These are phyloP conservation scores for Plumapathes pennacea DNA, from an alignment of 92 coral and sea anemone species.

Conservation along the genomic window DNA sequence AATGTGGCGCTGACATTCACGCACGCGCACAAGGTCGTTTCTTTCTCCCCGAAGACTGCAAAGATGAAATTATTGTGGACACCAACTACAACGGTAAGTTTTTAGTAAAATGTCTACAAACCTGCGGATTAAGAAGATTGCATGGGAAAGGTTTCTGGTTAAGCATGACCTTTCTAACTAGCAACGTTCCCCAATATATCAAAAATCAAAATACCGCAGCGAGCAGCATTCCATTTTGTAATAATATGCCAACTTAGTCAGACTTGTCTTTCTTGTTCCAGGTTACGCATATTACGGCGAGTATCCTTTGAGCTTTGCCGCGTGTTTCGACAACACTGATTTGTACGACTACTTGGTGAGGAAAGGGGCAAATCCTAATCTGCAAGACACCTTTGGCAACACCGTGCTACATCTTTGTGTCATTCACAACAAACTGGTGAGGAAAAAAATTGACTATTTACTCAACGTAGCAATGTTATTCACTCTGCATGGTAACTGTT, in stretches of 20 bases:
- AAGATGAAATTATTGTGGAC: conserved; percentile 41
- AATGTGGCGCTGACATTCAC: conserved; percentile 58
- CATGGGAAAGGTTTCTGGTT: too few species aligned
- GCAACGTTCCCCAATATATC: too few species aligned
- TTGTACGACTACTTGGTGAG: conserved; percentile 77
- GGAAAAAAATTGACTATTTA: too few species aligned
- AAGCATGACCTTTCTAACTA: background rate
- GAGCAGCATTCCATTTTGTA: too few species aligned
- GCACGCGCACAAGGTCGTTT: conserved; percentile 74
- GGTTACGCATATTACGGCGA: conserved; percentile 87
- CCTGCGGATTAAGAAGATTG: too few species aligned
- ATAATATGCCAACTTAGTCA: too few species aligned
- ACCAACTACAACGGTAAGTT: conserved; percentile 61
- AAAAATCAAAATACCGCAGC: too few species aligned
- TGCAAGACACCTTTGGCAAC: conserved; percentile 80
- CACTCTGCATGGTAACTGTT: too few species aligned
- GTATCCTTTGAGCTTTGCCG: conserved; percentile 82
- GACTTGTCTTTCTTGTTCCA: too few species aligned
- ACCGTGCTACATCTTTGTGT: conserved; percentile 81
- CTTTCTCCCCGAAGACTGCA: conserved; percentile 80
- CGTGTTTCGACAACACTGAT: conserved; percentile 59
- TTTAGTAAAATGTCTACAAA: too few species aligned
- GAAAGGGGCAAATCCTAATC: conserved; percentile 72
- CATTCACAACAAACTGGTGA: conserved; percentile 68
- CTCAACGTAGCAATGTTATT: too few species aligned